Conservation (phyloP, 2,113 vertebrate species). For the Ariopsis seemanni region DNA sequence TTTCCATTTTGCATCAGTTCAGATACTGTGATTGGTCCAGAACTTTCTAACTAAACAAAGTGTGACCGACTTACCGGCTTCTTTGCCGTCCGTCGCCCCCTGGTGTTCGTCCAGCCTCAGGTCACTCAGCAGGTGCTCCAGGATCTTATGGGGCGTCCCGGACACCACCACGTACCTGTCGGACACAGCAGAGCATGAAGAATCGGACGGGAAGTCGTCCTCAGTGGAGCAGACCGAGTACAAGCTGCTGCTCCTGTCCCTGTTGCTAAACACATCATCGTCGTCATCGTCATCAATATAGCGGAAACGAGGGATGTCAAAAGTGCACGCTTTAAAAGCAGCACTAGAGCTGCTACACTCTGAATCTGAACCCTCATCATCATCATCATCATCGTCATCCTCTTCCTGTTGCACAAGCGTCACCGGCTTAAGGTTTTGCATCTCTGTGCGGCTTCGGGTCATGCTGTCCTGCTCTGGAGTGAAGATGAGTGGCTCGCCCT, state of each 20-base stretch:
- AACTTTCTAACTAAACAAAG: neutral
- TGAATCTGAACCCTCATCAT: constrained; percentile 14
- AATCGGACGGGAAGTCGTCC: constrained; percentile 72
- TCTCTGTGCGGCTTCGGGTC: constrained; percentile 49
- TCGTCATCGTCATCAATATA: constrained; percentile 83
- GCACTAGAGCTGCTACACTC: constrained; percentile 21
- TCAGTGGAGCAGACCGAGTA: constrained; percentile 72
- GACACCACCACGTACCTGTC: constrained; percentile 97
- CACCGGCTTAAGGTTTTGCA: constrained; percentile 64
- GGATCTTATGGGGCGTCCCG: constrained; percentile 94
- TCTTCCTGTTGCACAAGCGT: constrained; percentile 73
- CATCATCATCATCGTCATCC: constrained; percentile 62
- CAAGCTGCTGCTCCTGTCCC: constrained; percentile 69
- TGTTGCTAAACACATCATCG: constrained; percentile 24
- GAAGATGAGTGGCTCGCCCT: constrained; percentile 49
- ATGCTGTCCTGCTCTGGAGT: constrained; percentile 45
- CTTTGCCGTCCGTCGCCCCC: constrained; percentile 81
- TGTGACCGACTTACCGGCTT: constrained; percentile 81
- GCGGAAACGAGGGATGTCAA: constrained; percentile 92
- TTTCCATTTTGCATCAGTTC: neutral
- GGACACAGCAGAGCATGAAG: constrained; percentile 80
- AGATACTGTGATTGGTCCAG: neutral
- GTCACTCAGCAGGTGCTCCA: constrained; percentile 94
- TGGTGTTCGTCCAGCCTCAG: constrained; percentile 90
- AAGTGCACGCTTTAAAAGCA: constrained; percentile 70